These are phyloP conservation scores for Thryonomys swinderianus DNA, from an alignment of 2,113 vertebrate genomes.

Conservation along the genomic window DNA sequence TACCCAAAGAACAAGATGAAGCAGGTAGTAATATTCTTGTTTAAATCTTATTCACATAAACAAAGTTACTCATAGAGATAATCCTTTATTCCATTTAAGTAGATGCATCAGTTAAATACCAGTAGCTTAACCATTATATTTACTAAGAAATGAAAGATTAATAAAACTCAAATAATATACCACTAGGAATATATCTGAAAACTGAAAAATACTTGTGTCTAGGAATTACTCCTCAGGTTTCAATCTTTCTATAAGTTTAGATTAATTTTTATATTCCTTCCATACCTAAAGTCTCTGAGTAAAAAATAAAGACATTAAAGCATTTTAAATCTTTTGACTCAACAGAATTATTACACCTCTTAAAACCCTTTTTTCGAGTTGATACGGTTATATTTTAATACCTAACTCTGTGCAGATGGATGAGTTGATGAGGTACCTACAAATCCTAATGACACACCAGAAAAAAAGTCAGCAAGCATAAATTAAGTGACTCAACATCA, in stretches of 20 bases:
- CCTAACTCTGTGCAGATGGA: neutral
- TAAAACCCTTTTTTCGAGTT: neutral
- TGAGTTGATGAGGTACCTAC: neutral
- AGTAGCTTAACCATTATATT: neutral
- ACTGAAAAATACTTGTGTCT: neutral
- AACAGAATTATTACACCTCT: constrained; percentile 30
- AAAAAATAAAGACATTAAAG: constrained; percentile 33
- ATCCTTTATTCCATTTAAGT: neutral
- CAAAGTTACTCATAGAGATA: neutral
- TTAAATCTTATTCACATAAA: neutral
- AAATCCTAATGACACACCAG: constrained; percentile 64
- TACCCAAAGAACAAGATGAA: neutral
- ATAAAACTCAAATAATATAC: neutral
- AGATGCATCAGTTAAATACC: neutral
- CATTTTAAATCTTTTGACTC: neutral
- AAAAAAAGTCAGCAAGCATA: constrained; percentile 70
- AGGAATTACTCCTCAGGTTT: neutral
- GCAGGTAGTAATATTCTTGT: neutral
- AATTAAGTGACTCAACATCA: constrained; percentile 74
- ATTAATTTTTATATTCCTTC: neutral
- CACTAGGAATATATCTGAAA: neutral
- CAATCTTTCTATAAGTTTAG: neutral
- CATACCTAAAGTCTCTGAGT: neutral
- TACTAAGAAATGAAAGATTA: neutral
- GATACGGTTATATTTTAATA: neutral